Evolutionary conservation across 1,140 invertebrate genomes (phyloP).

Genomic region (Wasmannia auropunctata): DNA sequence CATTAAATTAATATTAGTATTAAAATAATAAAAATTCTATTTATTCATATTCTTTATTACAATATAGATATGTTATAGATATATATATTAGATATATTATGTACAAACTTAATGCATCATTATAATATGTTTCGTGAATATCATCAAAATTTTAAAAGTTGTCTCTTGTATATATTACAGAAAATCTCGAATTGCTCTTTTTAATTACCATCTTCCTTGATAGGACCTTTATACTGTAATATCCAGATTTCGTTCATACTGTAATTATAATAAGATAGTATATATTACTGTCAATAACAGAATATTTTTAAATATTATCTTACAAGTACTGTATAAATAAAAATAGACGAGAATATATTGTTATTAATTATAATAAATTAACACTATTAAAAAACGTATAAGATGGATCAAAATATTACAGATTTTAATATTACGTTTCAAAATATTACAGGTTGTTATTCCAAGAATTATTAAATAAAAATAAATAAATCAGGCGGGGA

Average conservation of each 20-base stretch:
- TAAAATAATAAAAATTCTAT: neutral
- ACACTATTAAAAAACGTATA: neutral
- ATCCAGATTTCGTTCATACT: neutral
- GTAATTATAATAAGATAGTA: neutral
- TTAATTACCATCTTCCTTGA: neutral
- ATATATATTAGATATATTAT: neutral
- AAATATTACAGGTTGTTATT: neutral
- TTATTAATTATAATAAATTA: slow-evolving; percentile 19
- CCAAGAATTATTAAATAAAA: neutral
- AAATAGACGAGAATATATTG: neutral
- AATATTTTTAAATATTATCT: neutral
- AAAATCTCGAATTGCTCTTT: neutral
- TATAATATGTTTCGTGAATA: neutral
- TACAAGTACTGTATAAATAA: neutral
- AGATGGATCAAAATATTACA: neutral
- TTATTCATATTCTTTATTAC: slow-evolving; percentile 14
- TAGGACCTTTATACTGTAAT: no score
- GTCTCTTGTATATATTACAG: neutral
- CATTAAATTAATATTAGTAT: neutral
- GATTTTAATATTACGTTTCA: no score
- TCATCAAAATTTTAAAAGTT: neutral
- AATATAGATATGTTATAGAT: neutral
- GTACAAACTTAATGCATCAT: neutral
- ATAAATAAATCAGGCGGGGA: neutral
- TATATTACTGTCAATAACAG: neutral